Evolutionary conservation across 2,797 vertebrate species (phyloP), one percentile per base, ranked within the genome.

Genomic region (Pitangus sulphuratus): DNA sequence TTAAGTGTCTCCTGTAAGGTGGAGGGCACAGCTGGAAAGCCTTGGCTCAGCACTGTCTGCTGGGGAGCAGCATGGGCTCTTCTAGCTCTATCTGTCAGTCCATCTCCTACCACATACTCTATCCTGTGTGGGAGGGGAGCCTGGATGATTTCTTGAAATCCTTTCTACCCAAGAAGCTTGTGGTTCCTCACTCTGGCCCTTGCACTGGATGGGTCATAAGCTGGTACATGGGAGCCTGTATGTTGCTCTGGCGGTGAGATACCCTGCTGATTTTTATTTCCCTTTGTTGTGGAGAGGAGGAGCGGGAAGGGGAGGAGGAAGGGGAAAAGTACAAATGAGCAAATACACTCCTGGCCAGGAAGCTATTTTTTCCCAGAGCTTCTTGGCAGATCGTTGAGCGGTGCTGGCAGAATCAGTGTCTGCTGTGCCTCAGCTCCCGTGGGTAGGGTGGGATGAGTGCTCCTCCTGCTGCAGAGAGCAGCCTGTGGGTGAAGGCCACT

Each of bases 341-440:
- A 12, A 82, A 33, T 2, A 1, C 5, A 19, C 17, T 69, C 24
- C 25, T 70, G 86, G 62, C 65, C 4, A 3, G 44, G 51, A 84
- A 61, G 50, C 47, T 68, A 13, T 37, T 68, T 94, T 72, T 78
- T 30, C 42, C 56, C 42, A 5, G 4, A 74, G 81, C 62, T 74
- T 10, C 54, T 35, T 37, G 33, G 44, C 83, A 88, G 74, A 17
- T 71, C 0, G 0, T n/a, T 56, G 80, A 76, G 69, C 40, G 47
- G 58, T 0, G 9, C 85, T 90, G 89, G 72, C 84, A 66, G 71
- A 1, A 2, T 25, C 1, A 0, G 4, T 54, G 35, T 51, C 8
- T 40, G 74, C 57, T 0, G 0, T 45, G 76, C 45, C 37, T 78
- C 35, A 40, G 25, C 33, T 53, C 54, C 71, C 3, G 0, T 6